A percentile compares a stretch with the other conserved stretches of the same genome.
Conservation (phyloP, 2,888 invertebrate species). For the Pterobdella sp. region DNA sequence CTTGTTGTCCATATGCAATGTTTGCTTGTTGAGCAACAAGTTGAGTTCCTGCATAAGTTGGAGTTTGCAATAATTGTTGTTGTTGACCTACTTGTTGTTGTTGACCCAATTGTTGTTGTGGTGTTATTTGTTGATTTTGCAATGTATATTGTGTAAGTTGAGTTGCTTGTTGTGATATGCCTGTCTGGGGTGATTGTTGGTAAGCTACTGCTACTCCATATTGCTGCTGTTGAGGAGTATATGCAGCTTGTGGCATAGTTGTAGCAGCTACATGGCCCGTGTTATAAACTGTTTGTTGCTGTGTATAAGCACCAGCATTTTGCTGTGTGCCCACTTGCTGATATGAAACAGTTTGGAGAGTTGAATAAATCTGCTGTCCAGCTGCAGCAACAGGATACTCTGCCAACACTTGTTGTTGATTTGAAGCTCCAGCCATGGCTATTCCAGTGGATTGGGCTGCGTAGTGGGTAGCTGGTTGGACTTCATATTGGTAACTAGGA, state of each 20-base stretch:
- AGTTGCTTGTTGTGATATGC: neutral
- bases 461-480: conserved; percentile 5
- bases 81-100: neutral
- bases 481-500: conserved; percentile 25
- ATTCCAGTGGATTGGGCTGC: conserved; percentile 3
- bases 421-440: neutral
- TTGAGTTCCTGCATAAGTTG: conserved; percentile 15
- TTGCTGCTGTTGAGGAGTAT: neutral
- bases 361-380: conserved; percentile 13
- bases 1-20: conserved; percentile 19
- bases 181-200: neutral
- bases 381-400: neutral
- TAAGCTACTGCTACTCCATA: conserved; percentile 5
- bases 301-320: neutral
- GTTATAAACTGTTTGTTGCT: neutral
- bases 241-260: neutral
- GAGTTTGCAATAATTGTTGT: conserved; percentile 7
- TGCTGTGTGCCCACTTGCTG: neutral
- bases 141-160: neutral
- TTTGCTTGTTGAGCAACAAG: conserved; percentile 10
- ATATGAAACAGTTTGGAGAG: conserved; percentile 9
- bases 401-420: neutral
- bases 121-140: neutral
- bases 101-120: neutral
- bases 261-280: neutral